These are phyloP conservation scores for Tiphia femorata DNA, from an alignment of 2,888 invertebrate genomes.

Conservation along the genomic window DNA sequence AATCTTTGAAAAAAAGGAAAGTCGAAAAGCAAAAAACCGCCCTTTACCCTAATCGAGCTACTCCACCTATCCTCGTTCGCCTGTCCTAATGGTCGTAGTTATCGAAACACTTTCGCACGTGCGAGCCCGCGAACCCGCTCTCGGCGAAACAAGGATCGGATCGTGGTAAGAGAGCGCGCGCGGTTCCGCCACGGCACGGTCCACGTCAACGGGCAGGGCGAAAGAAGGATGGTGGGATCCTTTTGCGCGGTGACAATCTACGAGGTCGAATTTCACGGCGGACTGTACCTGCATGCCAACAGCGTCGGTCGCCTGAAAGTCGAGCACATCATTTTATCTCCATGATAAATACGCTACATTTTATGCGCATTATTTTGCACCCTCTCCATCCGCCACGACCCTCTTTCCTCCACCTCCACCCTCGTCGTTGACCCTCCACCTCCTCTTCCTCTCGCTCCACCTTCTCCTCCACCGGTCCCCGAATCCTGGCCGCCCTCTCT, in stretches of 20 bases:
- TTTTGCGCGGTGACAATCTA: not conserved
- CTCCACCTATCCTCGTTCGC: too few species aligned
- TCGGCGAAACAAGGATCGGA: constrained; percentile 27
- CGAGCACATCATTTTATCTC: constrained; percentile 67
- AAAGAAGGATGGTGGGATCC: not conserved
- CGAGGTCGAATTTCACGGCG: constrained; percentile 37
- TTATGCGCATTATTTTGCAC: constrained; percentile 67
- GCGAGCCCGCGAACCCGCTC: constrained; percentile 38
- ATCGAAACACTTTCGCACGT: constrained; percentile 39
- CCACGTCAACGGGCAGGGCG: not conserved
- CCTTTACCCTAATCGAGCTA: too few species aligned
- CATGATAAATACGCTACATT: constrained; percentile 68
- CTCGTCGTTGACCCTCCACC: constrained; percentile 25
- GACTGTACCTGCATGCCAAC: constrained; percentile 52
- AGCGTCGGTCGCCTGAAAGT: constrained; percentile 60
- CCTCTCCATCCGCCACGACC: constrained; percentile 53
- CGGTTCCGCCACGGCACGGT: too few species aligned
- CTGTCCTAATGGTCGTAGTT: constrained; percentile 36
- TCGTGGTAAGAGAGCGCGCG: constrained; percentile 20
- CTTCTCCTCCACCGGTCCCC: constrained; percentile 52
- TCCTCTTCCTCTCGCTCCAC: constrained; percentile 27
- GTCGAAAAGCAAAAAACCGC: too few species aligned
- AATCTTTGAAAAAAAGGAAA: too few species aligned
- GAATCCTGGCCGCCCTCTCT: not conserved
- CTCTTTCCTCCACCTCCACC: constrained; percentile 24